These are phyloP conservation scores for Atopsyche davidsoni DNA, from an alignment of 1,140 invertebrate species.

Conservation along the genomic window DNA sequence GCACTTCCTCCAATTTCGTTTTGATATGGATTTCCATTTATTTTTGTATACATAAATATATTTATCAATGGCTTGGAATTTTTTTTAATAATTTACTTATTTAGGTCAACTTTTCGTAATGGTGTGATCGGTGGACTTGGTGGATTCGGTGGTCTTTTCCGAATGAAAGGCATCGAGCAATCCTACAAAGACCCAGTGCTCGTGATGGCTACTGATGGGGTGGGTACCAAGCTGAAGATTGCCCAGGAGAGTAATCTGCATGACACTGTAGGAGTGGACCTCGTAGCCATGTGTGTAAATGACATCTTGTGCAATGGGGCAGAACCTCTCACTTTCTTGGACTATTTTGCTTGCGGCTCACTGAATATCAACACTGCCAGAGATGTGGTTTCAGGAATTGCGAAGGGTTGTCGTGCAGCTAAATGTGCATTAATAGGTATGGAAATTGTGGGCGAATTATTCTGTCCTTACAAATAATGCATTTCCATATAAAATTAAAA, in stretches of 20 bases:
- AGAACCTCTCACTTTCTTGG: constrained; percentile 88
- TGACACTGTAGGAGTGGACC: constrained; percentile 83
- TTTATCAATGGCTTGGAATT: too few species aligned
- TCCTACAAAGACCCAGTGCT: constrained; percentile 70
- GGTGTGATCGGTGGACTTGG: constrained; percentile 78
- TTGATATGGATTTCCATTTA: too few species aligned
- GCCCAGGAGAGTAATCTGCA: constrained; percentile 75
- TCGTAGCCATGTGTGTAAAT: constrained; percentile 99
- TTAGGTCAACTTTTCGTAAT: constrained; percentile 52
- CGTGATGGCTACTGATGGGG: constrained; percentile 92
- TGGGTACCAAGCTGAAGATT: constrained; percentile 95
- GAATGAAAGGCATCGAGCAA: constrained; percentile 42
- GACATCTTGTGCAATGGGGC: constrained; percentile 93
- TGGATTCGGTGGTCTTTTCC: constrained; percentile 84
- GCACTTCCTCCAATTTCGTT: too few species aligned
- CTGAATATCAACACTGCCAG: constrained; percentile 66
- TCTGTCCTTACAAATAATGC: too few species aligned
- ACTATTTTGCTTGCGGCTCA: constrained; percentile 89
- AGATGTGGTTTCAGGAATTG: constrained; percentile 74
- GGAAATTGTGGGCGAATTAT: too few species aligned
- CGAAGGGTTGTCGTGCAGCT: constrained; percentile 74
- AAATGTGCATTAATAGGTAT: constrained; percentile 82
- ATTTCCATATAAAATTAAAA: neutral
- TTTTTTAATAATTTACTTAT: neutral
- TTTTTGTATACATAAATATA: too few species aligned